Evolutionary conservation across 2,113 vertebrate species (phyloP), one percentile per base, ranked within the genome.

Genomic region (Coregonus clupeaformis): DNA sequence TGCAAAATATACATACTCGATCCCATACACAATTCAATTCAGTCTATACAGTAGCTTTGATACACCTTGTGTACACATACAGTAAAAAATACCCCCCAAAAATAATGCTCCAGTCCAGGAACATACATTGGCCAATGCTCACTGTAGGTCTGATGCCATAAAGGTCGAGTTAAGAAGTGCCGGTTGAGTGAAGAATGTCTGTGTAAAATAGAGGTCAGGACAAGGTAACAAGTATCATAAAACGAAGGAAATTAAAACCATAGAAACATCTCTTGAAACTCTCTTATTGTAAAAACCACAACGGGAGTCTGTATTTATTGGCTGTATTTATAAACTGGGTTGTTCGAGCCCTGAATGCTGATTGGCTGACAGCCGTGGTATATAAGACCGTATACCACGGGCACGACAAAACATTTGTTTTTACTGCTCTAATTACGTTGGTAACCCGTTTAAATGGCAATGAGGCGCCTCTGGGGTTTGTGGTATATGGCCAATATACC

Each of bases 231-330:
- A 74, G 47, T 14, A 22, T 25, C 20, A 67, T 73, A 25, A 47
- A 20, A 45, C 36, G 14, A 73, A 63, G 71, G 71, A 65, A 73
- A 65, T 73, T 30, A 55, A 66, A 73, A 73, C 62, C 62, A 47
- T 73, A 12, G 18, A 66, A 65, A 45, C 36, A 20, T 29, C 14
- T 72, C 57, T 62, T 42, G 36, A 11, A 42, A 42, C 9, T 42
- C 36, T 11, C 36, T 42, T 42, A 42, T 9, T 42, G 36, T 42
- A 42, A 42, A 42, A 42, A 42, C 36, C 36, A 11, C 36, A 42
- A 11, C 36, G 0, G 36, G 7, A 42, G 36, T 42, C 36, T n/a
- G n/a, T n/a, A n/a, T n/a, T n/a, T n/a, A 42, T 20, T 55, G 52
- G 20, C 18, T 55, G 52, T 18, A 55, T 55, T 12, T 42, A 42